Conservation (phyloP, 2,888 invertebrate genomes). For the Hetaerina titia region DNA sequence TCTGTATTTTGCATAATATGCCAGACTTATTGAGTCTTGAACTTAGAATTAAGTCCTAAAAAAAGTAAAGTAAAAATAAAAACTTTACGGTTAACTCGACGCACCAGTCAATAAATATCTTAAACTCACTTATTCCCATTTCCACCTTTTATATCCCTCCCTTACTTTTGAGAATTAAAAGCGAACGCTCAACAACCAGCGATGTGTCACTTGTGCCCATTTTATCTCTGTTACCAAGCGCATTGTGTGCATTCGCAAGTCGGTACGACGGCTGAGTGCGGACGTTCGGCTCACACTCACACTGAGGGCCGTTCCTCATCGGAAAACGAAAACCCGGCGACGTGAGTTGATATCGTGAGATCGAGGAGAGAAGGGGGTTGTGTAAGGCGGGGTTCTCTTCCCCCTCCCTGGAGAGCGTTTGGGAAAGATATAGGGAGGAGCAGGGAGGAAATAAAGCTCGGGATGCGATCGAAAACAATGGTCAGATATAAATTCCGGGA, state of each 20-base stretch:
- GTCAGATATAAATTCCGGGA: background rate
- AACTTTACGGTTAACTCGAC: too few species aligned
- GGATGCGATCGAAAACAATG: conserved; percentile 35
- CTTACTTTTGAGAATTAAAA: too few species aligned
- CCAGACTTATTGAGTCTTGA: too few species aligned
- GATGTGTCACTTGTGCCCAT: background rate
- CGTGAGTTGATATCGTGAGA: background rate
- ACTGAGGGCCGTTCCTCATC: background rate
- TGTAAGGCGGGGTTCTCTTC: background rate
- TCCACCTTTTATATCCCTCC: too few species aligned
- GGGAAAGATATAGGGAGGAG: background rate
- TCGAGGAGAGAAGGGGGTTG: background rate
- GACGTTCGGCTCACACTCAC: background rate
- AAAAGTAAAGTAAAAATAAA: too few species aligned
- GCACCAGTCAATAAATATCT: too few species aligned
- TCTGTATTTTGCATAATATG: too few species aligned
- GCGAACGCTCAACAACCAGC: too few species aligned
- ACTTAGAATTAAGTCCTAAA: too few species aligned
- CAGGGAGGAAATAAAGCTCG: background rate
- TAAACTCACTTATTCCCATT: too few species aligned
- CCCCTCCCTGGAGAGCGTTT: background rate
- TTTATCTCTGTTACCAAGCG: background rate
- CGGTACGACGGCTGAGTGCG: background rate
- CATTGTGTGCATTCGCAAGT: background rate
- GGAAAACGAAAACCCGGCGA: background rate